A percentile compares a stretch with the other conserved stretches of the same genome.
Evolutionary conservation across 1,140 invertebrate genomes (phyloP).

Genomic region (Globodera rostochiensis): DNA sequence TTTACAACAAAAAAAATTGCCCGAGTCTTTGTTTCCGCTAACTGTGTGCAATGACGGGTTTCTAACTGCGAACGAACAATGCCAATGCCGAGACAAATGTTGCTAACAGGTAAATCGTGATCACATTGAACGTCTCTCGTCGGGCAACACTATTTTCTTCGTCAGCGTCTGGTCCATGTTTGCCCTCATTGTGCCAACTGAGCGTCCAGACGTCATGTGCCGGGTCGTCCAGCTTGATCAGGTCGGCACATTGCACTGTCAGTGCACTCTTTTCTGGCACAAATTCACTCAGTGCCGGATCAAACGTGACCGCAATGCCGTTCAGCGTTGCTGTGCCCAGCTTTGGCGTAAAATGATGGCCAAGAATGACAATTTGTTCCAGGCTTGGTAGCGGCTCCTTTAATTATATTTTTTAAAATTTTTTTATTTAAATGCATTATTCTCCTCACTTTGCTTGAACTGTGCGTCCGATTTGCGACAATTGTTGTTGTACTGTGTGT

Average conservation of each 20-base stretch:
- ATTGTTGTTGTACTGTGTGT: background rate
- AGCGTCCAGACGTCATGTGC: background rate
- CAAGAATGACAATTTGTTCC: constrained; percentile 39
- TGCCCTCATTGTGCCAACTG: background rate
- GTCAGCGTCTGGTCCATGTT: background rate
- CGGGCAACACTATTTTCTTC: background rate
- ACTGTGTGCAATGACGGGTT: no score
- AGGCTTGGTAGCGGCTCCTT: constrained; percentile 28
- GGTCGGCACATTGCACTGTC: background rate
- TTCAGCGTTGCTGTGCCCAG: constrained; percentile 25
- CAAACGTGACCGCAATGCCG: constrained; percentile 22
- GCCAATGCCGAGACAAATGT: background rate
- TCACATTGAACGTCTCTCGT: background rate
- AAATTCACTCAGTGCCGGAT: background rate
- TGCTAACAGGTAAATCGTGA: background rate
- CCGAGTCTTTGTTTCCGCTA: no score
- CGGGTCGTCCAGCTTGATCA: background rate
- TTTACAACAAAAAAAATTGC: no score
- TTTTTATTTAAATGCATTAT: background rate
- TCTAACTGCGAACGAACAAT: background rate
- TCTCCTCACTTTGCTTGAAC: background rate
- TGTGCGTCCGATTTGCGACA: background rate
- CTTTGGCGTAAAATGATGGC: constrained; percentile 30
- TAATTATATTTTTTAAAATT: constrained; percentile 8
- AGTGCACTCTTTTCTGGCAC: constrained; percentile 28